A percentile compares a stretch with the other conserved stretches of the same genome.
phyloP scores from a whole-genome alignment of 1,140 invertebrate species.

The Caenorhabditis elegans region WBcel235 BX284605.5:11383001-11383500 shows the following conservation, averaged over 20 bases:
- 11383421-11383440: too few relatives aligned
- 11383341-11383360: too few relatives aligned
- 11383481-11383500: too few relatives aligned
- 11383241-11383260: conserved; percentile 40
- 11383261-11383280: conserved; percentile 41
- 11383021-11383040: too few relatives aligned
- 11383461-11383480: too few relatives aligned
- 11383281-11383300: conserved; percentile 37
- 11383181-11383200: conserved; percentile 44
- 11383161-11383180: conserved; percentile 36
- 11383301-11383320: too few relatives aligned
- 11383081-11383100: neutral
- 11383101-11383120: neutral
- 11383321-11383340: too few relatives aligned
- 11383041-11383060: neutral
- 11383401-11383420: too few relatives aligned
- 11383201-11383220: conserved; percentile 38
- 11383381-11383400: too few relatives aligned
- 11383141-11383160: conserved; percentile 8
- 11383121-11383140: conserved; percentile 17
- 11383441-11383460: too few relatives aligned
- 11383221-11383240: conserved; percentile 42
- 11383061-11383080: neutral
- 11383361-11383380: too few relatives aligned
- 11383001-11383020: too few relatives aligned